These are phyloP conservation scores for Oeneis ivallda DNA, from an alignment of 2,888 invertebrate species.

Conservation along the genomic window DNA sequence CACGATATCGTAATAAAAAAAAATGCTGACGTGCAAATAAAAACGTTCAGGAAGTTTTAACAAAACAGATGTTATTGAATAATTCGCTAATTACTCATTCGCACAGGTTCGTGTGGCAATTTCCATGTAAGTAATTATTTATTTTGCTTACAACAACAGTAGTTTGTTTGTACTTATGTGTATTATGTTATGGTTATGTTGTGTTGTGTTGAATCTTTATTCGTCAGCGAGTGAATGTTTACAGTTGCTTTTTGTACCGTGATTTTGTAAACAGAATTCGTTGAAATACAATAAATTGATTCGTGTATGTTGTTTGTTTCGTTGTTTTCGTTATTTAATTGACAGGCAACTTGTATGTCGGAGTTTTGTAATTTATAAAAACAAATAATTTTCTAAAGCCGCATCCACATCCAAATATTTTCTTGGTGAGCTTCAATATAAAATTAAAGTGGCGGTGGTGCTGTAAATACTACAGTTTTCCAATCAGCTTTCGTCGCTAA, in stretches of 20 bases:
- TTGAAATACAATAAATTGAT: not conserved
- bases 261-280: conserved; percentile 3
- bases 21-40: not conserved
- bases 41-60: not conserved
- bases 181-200: not conserved
- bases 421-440: no score
- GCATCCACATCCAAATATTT: no score
- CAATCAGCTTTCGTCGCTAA: no score
- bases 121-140: not conserved
- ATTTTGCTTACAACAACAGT: conserved; percentile 1
- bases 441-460: no score
- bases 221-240: not conserved
- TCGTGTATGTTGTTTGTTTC: not conserved
- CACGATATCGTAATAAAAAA: no score
- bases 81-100: not conserved
- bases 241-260: not conserved
- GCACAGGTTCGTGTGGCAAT: not conserved
- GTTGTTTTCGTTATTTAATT: not conserved
- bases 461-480: no score
- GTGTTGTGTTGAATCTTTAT: not conserved
- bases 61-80: not conserved
- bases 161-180: not conserved
- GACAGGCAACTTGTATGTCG: not conserved
- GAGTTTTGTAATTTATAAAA: no score
- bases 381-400: no score